Percentiles rank a stretch among this genome's conserved stretches.
Evolutionary conservation across 2,888 invertebrate species (phyloP).

Genomic region (Malacosoma neustria): DNA sequence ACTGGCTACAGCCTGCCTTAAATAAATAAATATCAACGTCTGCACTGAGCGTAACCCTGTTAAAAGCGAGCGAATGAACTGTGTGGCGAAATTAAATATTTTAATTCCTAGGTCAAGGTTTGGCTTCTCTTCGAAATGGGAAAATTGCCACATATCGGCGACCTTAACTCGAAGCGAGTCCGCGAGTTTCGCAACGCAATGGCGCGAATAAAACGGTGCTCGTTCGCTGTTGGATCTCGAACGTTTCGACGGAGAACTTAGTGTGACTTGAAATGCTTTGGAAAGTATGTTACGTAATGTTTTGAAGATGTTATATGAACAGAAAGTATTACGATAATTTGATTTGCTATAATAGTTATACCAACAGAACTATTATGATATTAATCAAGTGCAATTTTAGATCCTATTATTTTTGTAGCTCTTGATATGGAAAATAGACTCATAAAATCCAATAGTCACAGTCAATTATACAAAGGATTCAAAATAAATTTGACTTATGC

Average conservation of each 20-base stretch:
- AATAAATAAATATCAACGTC: no score
- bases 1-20: no score
- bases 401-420: no score
- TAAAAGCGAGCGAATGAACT: conserved; percentile 4
- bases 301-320: not conserved
- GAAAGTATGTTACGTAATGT: not conserved
- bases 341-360: no score
- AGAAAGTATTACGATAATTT: not conserved
- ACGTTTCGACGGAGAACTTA: conserved; percentile 11
- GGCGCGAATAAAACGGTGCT: conserved; percentile 32
- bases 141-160: conserved; percentile 69
- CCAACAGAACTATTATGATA: no score
- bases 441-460: no score
- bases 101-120: conserved; percentile 73
- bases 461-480: no score
- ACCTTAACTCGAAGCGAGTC: conserved; percentile 60
- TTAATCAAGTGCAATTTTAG: no score
- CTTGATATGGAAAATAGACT: no score
- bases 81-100: conserved; percentile 54
- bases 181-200: conserved; percentile 50
- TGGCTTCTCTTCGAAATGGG: conserved; percentile 68
- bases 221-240: conserved; percentile 21
- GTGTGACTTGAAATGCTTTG: not conserved
- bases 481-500: no score
- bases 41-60: not conserved